phyloP scores from a whole-genome alignment of 2,113 vertebrate genomes.

The Larimichthys polyactis region DNA sequence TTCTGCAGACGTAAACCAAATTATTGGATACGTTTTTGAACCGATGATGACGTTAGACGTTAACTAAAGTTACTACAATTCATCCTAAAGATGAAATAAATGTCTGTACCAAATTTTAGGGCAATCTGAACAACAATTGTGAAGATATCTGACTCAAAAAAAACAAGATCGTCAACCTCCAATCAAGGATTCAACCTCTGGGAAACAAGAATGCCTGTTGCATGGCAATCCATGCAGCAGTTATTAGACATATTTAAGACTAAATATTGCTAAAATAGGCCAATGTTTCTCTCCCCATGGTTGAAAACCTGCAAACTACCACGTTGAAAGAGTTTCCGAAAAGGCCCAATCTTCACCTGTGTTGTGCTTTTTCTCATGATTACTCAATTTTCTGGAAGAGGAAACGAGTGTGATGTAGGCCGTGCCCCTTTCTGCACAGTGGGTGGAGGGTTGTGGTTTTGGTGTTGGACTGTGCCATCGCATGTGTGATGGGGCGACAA shows the following conservation, averaged over 20 bases:
- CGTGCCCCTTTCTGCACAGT: neutral
- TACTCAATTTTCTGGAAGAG: neutral
- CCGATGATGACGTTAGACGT: neutral
- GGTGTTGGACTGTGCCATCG: constrained; percentile 34
- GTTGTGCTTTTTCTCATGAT: neutral
- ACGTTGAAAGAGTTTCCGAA: neutral
- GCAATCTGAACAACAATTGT: neutral
- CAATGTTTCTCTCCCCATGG: too few relatives aligned
- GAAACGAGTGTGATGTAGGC: constrained; percentile 23
- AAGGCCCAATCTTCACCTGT: neutral
- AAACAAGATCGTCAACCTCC: neutral
- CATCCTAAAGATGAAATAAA: neutral
- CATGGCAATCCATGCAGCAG: neutral
- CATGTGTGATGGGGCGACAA: constrained; percentile 14
- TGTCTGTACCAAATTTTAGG: neutral
- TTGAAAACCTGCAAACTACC: neutral
- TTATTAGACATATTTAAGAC: neutral
- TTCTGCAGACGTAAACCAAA: neutral
- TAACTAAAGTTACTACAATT: neutral
- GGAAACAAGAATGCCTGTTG: neutral
- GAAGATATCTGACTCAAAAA: neutral
- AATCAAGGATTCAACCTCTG: neutral
- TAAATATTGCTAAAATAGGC: too few relatives aligned
- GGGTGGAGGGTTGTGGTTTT: constrained; percentile 20
- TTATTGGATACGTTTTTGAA: neutral